A percentile compares a stretch with the other conserved stretches of the same genome.
phyloP scores from a whole-genome alignment of 2,113 vertebrate species.

The Acrocephalus kingi region DNA sequence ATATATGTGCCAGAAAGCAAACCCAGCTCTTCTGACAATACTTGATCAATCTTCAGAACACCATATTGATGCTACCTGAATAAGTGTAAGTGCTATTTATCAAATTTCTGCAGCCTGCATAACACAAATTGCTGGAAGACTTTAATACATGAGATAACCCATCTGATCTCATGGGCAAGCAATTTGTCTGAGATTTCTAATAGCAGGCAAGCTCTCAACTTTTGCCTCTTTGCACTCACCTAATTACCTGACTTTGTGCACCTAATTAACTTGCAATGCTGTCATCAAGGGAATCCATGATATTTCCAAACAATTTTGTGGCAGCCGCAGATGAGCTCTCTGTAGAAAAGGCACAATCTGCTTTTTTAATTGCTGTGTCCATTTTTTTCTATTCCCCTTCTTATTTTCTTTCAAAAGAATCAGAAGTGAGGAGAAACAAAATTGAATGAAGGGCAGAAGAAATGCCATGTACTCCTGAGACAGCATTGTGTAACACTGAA shows the following conservation, averaged over 20 bases:
- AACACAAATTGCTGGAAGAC: not conserved
- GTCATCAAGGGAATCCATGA: constrained; percentile 5
- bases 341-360: not conserved
- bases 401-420: not conserved
- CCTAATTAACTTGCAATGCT: constrained; percentile 36
- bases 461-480: not conserved
- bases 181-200: not conserved
- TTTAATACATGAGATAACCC: not conserved
- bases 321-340: not conserved
- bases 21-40: not conserved
- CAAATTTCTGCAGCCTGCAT: not conserved
- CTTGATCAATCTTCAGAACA: not conserved
- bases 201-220: not conserved
- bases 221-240: constrained; percentile 5
- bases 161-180: not conserved
- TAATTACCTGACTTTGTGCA: constrained; percentile 14
- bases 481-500: not conserved
- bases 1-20: not conserved
- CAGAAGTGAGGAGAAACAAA: not conserved
- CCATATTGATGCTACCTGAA: not conserved
- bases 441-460: not conserved
- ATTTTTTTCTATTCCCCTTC: not conserved
- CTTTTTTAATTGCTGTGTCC: not conserved
- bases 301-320: constrained; percentile 40
- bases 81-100: not conserved